These are phyloP conservation scores for Cinara cedri DNA, from an alignment of 2,888 invertebrate genomes.

Conservation along the genomic window DNA sequence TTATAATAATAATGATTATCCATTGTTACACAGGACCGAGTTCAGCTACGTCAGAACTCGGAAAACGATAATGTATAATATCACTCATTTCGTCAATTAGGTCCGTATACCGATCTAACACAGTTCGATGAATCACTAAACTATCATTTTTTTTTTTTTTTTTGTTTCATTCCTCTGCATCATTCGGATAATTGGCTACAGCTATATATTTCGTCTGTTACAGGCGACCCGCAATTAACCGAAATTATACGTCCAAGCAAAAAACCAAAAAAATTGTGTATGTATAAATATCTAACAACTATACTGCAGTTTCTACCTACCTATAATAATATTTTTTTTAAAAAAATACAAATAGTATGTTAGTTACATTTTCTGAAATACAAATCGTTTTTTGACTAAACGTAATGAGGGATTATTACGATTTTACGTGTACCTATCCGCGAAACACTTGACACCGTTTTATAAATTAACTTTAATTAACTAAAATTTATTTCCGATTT, in stretches of 20 bases:
- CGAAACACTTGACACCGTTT: too few species aligned
- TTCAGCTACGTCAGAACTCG: constrained; percentile 6
- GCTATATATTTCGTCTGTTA: constrained; percentile 23
- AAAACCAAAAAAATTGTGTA: background rate
- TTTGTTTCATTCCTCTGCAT: constrained; percentile 1
- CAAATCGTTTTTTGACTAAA: too few species aligned
- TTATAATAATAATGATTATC: constrained; percentile 15
- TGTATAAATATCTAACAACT: too few species aligned
- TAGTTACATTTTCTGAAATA: too few species aligned
- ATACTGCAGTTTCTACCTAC: too few species aligned
- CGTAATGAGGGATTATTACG: too few species aligned
- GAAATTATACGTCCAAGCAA: constrained; percentile 26
- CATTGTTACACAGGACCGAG: constrained; percentile 16
- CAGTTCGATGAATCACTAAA: constrained; percentile 43
- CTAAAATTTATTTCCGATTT: too few species aligned
- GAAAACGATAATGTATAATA: constrained; percentile 41
- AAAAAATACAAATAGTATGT: too few species aligned
- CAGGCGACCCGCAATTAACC: constrained; percentile 37
- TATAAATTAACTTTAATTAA: too few species aligned
- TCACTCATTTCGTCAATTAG: constrained; percentile 48
- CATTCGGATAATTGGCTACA: constrained; percentile 28
- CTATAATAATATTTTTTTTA: too few species aligned
- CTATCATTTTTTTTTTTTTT: constrained; percentile 20
- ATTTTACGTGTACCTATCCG: too few species aligned
- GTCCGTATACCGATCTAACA: constrained; percentile 9